phyloP scores from a whole-genome alignment of 2,113 vertebrate genomes.

The Turnix velox region DNA sequence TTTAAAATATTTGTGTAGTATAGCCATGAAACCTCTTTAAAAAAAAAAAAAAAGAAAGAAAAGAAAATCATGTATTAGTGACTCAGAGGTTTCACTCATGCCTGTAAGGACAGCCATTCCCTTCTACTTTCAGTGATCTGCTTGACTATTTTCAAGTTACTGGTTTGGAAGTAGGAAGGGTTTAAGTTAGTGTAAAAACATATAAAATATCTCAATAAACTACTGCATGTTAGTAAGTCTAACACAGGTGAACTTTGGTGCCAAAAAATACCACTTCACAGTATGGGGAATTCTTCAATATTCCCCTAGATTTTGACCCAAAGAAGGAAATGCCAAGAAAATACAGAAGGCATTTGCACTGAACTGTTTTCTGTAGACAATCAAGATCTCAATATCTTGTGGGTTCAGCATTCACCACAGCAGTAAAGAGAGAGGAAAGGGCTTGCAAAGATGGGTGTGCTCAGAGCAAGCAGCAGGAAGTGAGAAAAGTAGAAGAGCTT shows the following conservation, averaged over 20 bases:
- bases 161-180: not conserved
- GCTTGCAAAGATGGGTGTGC: not conserved
- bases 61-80: not conserved
- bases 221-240: not conserved
- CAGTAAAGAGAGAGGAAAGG: not conserved
- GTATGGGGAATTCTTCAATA: not conserved
- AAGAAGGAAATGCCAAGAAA: not conserved
- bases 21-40: not conserved
- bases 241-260: not conserved
- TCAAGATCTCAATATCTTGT: not conserved
- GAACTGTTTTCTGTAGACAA: not conserved
- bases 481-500: constrained; percentile 15
- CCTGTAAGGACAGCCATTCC: not conserved
- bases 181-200: not conserved
- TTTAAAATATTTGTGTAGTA: not conserved
- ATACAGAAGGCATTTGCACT: not conserved
- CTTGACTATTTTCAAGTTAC: not conserved
- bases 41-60: too few relatives aligned
- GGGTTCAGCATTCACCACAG: not conserved
- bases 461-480: not conserved
- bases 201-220: not conserved
- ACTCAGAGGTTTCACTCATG: not conserved
- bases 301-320: not conserved
- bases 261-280: not conserved
- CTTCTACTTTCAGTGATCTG: not conserved